A percentile compares a stretch with the other conserved stretches of the same genome.
Evolutionary conservation across 2,113 vertebrate species (phyloP).

Genomic region (Lepidothrix coronata): DNA sequence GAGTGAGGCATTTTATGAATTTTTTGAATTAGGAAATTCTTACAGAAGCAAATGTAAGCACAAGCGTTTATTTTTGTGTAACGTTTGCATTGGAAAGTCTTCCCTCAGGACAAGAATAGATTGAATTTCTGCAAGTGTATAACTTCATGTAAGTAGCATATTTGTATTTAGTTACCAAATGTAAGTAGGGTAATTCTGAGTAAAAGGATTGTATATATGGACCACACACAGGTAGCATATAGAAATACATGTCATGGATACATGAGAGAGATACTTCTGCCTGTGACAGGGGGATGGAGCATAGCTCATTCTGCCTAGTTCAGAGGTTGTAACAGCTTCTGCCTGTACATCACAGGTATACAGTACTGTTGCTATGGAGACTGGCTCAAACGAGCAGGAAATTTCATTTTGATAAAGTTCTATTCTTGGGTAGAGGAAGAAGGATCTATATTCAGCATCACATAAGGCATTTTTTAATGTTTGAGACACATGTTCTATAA

Average conservation of each 20-base stretch:
- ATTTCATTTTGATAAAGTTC: slow-evolving; percentile 55
- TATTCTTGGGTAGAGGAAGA: slow-evolving; percentile 25
- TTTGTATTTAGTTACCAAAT: slow-evolving; percentile 26
- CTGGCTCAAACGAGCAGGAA: slow-evolving; percentile 31
- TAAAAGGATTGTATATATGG: not conserved
- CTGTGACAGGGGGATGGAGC: not conserved
- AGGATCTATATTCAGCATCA: not conserved
- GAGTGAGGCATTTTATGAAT: not conserved
- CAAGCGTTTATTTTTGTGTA: not conserved
- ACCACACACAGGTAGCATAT: not conserved
- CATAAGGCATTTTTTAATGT: not conserved
- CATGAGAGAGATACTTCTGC: not conserved
- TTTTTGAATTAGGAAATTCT: slow-evolving; percentile 7
- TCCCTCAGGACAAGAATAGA: slow-evolving; percentile 39
- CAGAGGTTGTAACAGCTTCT: not conserved
- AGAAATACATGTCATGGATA: not conserved
- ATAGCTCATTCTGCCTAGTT: not conserved
- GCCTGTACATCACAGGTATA: slow-evolving; percentile 23
- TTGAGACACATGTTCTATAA: not conserved
- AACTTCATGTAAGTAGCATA: not conserved
- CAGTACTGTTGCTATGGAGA: slow-evolving; percentile 39
- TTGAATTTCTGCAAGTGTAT: slow-evolving; percentile 12
- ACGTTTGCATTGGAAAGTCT: not conserved
- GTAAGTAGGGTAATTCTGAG: not conserved
- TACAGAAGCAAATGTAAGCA: not conserved